phyloP scores from a whole-genome alignment of 2,797 vertebrate genomes.

The Myotis planiceps region DNA sequence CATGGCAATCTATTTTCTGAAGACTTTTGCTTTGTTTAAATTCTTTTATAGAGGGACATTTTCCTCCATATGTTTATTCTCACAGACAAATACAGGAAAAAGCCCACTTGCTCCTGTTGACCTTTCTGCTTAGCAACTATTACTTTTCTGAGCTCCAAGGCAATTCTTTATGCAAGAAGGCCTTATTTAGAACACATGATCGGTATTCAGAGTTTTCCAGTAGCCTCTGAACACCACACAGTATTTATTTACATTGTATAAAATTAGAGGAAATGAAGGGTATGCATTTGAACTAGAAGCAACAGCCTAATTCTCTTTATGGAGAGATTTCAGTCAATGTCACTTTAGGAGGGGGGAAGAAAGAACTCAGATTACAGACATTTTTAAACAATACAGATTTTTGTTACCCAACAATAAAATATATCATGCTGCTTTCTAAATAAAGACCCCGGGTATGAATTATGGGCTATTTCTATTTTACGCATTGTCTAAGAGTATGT shows the following conservation, averaged over 20 bases:
- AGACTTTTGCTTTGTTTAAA: constrained; percentile 77
- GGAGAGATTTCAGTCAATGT: constrained; percentile 85
- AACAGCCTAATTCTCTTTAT: constrained; percentile 81
- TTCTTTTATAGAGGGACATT: constrained; percentile 82
- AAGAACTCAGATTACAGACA: constrained; percentile 76
- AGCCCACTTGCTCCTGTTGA: constrained; percentile 88
- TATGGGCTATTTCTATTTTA: constrained; percentile 26
- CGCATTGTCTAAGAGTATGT: background rate
- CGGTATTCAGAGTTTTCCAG: constrained; percentile 85
- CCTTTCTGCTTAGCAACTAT: constrained; percentile 85
- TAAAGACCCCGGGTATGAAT: constrained; percentile 51
- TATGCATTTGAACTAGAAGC: constrained; percentile 84
- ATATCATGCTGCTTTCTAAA: constrained; percentile 77
- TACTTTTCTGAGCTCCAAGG: constrained; percentile 87
- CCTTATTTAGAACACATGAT: constrained; percentile 88
- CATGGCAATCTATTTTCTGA: constrained; percentile 73
- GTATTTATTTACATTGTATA: constrained; percentile 90
- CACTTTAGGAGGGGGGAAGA: constrained; percentile 56
- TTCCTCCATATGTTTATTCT: constrained; percentile 85
- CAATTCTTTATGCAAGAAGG: constrained; percentile 86
- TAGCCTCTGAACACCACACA: constrained; percentile 84
- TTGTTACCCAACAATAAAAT: constrained; percentile 81
- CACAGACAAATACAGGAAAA: constrained; percentile 88
- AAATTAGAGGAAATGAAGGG: constrained; percentile 89
- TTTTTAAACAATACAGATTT: constrained; percentile 80